A percentile compares a stretch with the other conserved stretches of the same genome.
phyloP scores from a whole-genome alignment of 2,888 invertebrate genomes.

The Eustalomyia histrio region DNA sequence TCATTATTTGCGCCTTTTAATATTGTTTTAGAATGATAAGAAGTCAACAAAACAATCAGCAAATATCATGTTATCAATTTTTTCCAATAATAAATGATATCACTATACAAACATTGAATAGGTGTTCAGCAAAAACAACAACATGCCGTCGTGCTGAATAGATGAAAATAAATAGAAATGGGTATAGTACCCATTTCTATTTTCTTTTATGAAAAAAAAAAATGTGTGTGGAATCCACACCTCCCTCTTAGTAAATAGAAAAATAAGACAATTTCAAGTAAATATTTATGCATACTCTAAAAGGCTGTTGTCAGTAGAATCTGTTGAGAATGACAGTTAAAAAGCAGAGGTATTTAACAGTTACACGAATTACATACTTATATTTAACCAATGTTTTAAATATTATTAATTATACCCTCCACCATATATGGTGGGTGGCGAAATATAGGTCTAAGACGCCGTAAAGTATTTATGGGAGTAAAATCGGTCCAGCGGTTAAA shows the following conservation, averaged over 20 bases:
- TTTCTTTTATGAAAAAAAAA: constrained; percentile 2
- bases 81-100: constrained; percentile 44
- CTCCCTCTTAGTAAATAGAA: background rate
- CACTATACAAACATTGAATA: constrained; percentile 56
- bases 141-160: background rate
- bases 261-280: background rate
- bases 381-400: no score
- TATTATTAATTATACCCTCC: no score
- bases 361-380: no score
- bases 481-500: no score
- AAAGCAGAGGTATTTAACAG: no score
- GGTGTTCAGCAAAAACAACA: constrained; percentile 54
- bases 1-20: constrained; percentile 6
- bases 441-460: no score
- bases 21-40: constrained; percentile 40
- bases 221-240: background rate
- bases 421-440: no score
- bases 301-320: no score
- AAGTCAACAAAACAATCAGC: background rate
- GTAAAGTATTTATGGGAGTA: no score
- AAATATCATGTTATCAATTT: constrained; percentile 30
- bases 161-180: constrained; percentile 4
- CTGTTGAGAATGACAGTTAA: no score
- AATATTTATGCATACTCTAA: background rate
- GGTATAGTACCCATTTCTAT: constrained; percentile 1